These are phyloP conservation scores for Caenorhabditis imperialis DNA, from an alignment of 2,888 invertebrate species.

Conservation along the genomic window DNA sequence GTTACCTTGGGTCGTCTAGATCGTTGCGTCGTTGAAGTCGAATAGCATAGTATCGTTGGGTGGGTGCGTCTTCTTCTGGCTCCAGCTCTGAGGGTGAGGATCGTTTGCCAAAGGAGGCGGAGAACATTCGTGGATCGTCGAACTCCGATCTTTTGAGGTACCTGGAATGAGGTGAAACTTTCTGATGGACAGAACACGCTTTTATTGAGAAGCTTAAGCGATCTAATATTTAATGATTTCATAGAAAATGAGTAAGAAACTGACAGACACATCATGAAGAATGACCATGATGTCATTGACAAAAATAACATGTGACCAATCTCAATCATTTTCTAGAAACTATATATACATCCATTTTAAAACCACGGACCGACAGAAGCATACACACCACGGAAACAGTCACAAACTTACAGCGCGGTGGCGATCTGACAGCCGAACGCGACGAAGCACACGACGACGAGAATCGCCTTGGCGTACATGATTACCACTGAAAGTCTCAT, in stretches of 20 bases:
- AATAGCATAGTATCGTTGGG: conserved; percentile 30
- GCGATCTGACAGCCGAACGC: conserved; percentile 5
- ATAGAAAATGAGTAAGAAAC: no score
- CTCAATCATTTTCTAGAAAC: no score
- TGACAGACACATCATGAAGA: no score
- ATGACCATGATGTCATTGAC: no score
- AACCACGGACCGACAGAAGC: no score
- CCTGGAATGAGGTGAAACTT: conserved; percentile 19
- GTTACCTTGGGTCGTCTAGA: conserved; percentile 52
- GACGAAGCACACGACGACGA: conserved; percentile 22
- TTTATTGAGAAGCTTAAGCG: not conserved
- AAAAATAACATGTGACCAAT: no score
- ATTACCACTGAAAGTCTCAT: conserved; percentile 47
- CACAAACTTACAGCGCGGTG: conserved; percentile 28
- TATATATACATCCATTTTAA: no score
- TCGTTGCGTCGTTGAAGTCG: conserved; percentile 42
- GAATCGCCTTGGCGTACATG: conserved; percentile 45
- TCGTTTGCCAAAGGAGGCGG: conserved; percentile 51
- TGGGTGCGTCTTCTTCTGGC: conserved; percentile 18
- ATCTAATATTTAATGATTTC: no score
- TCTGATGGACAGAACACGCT: not conserved
- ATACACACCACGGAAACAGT: no score
- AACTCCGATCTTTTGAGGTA: conserved; percentile 52
- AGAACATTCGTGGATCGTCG: conserved; percentile 56
- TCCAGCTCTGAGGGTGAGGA: conserved; percentile 1